These are phyloP conservation scores for Monochamus alternatus DNA, from an alignment of 2,888 invertebrate species.

Conservation along the genomic window DNA sequence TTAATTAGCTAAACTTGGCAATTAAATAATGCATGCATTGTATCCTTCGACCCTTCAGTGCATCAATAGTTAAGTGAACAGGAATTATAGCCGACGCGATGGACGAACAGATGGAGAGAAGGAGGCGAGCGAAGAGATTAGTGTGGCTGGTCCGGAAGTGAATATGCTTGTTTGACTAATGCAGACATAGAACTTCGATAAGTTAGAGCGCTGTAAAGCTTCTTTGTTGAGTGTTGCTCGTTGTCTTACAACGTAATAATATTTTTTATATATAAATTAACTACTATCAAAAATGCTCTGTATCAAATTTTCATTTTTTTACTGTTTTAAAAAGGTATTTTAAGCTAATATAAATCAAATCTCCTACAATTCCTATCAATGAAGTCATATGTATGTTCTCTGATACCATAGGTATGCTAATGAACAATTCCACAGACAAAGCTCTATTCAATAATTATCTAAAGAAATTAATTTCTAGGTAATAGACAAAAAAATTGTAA, in stretches of 20 bases:
- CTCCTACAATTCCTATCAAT: no score
- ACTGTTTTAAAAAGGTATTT: no score
- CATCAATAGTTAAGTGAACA: slow-evolving; percentile 50
- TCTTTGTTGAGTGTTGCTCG: slow-evolving; percentile 22
- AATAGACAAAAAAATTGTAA: no score
- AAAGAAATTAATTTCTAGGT: no score
- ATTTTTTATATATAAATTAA: not conserved
- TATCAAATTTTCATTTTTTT: no score
- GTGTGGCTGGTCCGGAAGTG: slow-evolving; percentile 63
- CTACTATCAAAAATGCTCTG: no score
- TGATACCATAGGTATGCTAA: no score
- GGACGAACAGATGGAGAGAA: slow-evolving; percentile 53
- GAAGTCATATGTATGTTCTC: no score
- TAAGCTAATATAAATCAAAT: no score
- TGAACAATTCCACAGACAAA: no score
- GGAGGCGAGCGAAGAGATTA: slow-evolving; percentile 57
- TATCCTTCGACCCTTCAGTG: slow-evolving; percentile 41
- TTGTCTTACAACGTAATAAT: not conserved
- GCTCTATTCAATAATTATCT: no score
- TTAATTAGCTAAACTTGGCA: slow-evolving; percentile 43
- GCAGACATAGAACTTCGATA: slow-evolving; percentile 65
- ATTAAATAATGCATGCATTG: slow-evolving; percentile 42
- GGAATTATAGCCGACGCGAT: slow-evolving; percentile 35
- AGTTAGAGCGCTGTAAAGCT: slow-evolving; percentile 58
- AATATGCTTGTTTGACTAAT: slow-evolving; percentile 65